phyloP scores from a whole-genome alignment of 2,888 invertebrate genomes.

The Pseudococcus viburni region DNA sequence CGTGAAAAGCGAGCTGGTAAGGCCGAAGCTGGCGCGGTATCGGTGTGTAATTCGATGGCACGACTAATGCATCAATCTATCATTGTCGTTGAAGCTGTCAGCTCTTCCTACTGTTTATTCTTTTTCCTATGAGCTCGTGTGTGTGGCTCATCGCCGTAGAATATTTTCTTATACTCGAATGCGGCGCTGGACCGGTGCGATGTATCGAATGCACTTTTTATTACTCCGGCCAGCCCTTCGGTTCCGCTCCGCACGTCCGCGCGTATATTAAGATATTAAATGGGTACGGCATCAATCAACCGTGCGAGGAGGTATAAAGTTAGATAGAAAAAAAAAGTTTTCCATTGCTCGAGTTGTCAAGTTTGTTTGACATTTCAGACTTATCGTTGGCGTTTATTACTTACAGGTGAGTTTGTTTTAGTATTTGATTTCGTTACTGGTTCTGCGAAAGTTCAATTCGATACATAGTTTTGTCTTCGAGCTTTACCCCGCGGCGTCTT shows the following conservation, averaged over 20 bases:
- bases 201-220: conserved; percentile 27
- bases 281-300: conserved; percentile 35
- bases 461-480: conserved; percentile 28
- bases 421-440: conserved; percentile 31
- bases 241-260: background rate
- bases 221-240: background rate
- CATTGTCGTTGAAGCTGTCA: conserved; percentile 64
- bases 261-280: conserved; percentile 40
- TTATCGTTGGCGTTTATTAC: conserved; percentile 51
- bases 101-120: conserved; percentile 59
- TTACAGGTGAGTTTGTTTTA: conserved; percentile 50
- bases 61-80: conserved; percentile 64
- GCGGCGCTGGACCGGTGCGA: background rate
- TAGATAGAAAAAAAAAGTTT: background rate
- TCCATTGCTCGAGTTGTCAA: conserved; percentile 9
- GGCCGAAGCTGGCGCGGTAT: background rate
- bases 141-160: background rate
- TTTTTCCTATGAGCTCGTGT: conserved; percentile 30
- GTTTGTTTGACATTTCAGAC: conserved; percentile 40
- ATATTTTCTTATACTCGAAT: conserved; percentile 19
- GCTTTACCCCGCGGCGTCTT: background rate
- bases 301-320: background rate
- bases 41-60: conserved; percentile 52
- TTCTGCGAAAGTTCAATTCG: conserved; percentile 25
- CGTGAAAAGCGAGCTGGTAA: background rate